Evolutionary conservation across 2,797 vertebrate species (phyloP).

Genomic region (Acipenser transmontanus): DNA sequence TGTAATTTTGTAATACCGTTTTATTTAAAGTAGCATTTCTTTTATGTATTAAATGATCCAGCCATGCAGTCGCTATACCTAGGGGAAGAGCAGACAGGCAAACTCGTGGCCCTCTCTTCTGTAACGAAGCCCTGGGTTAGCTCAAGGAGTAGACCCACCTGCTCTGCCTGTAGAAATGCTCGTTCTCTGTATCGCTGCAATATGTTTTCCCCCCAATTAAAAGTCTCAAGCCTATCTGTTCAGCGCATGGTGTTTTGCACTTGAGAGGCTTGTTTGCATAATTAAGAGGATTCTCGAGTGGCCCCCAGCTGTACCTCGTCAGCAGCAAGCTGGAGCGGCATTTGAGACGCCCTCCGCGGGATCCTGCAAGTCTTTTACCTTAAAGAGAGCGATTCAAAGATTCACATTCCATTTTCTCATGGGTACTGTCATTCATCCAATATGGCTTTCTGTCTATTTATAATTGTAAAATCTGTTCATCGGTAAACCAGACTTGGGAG

Average conservation of each 20-base stretch:
- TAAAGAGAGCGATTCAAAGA: too few relatives aligned
- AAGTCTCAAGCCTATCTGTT: slow-evolving; percentile 29
- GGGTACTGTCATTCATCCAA: too few relatives aligned
- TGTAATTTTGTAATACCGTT: too few relatives aligned
- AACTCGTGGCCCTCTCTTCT: background rate
- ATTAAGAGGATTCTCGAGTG: slow-evolving; percentile 36
- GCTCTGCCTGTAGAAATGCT: slow-evolving; percentile 16
- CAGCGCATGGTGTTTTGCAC: slow-evolving; percentile 32
- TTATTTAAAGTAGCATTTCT: too few relatives aligned
- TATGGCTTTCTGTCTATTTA: too few relatives aligned
- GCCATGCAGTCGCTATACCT: too few relatives aligned
- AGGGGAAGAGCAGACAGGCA: too few relatives aligned
- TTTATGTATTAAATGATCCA: too few relatives aligned
- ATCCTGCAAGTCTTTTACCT: background rate
- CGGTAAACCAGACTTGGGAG: background rate
- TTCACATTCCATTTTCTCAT: too few relatives aligned
- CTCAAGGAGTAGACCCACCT: background rate
- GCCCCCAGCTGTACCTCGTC: slow-evolving; percentile 31
- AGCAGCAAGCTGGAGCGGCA: slow-evolving; percentile 19
- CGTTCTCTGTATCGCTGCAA: slow-evolving; percentile 27
- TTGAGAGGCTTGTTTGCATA: slow-evolving; percentile 39
- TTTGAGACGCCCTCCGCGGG: background rate
- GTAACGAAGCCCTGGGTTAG: slow-evolving; percentile 15
- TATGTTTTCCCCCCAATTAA: slow-evolving; percentile 47
- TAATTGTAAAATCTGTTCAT: background rate